Conservation (phyloP, 2,888 invertebrate genomes). For the Troilus luridus region DNA sequence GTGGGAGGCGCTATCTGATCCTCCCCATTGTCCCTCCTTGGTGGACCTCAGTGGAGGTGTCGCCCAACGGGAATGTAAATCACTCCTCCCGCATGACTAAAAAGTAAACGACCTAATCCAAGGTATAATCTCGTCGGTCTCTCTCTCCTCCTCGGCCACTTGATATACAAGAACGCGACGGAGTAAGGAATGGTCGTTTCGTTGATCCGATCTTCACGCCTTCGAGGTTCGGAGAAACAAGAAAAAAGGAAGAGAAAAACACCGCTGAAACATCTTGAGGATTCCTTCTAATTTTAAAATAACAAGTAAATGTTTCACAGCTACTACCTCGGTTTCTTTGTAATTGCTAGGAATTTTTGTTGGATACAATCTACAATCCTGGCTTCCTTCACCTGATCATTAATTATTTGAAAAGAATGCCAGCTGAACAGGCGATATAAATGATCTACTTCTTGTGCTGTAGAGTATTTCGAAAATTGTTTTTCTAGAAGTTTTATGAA, state of each 20-base stretch:
- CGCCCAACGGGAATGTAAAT: conserved; percentile 22
- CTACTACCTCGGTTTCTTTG: neutral
- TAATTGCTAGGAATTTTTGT: conserved; percentile 27
- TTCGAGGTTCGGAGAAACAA: neutral
- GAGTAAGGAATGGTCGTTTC: neutral
- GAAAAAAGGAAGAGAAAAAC: neutral
- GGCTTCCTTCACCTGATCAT: neutral
- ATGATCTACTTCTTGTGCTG: neutral
- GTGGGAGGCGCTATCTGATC: neutral
- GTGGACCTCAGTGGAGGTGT: conserved; percentile 17
- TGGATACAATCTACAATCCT: neutral
- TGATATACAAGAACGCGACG: conserved; percentile 16
- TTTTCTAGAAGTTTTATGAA: no score
- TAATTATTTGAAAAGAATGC: neutral
- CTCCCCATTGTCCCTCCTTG: neutral
- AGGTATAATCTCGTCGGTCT: neutral
- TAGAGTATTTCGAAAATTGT: no score
- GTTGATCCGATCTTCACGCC: conserved; percentile 47
- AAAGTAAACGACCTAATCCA: conserved; percentile 49
- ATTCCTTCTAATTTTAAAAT: neutral
- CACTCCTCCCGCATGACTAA: conserved; percentile 16
- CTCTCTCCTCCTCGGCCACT: neutral
- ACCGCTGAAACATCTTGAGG: neutral
- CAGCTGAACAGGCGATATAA: neutral
- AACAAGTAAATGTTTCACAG: conserved; percentile 19